Evolutionary conservation across 1,140 invertebrate genomes (phyloP).

Genomic region (Halesus radiatus): DNA sequence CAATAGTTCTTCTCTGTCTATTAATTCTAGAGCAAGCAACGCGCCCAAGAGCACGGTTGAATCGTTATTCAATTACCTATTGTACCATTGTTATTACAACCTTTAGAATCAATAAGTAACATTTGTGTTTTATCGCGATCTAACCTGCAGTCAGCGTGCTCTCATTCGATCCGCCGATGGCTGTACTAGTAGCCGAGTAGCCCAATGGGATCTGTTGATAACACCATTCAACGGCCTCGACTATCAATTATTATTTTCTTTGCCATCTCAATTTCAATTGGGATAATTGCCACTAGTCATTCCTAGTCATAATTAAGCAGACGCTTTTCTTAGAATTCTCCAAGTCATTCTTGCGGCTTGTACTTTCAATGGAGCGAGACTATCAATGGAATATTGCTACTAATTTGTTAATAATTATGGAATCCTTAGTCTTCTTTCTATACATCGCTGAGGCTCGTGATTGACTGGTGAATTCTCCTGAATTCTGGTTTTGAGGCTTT

Average conservation of each 20-base stretch:
- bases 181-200: neutral
- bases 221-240: neutral
- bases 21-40: neutral
- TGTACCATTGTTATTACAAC: constrained; percentile 33
- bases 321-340: constrained; percentile 25
- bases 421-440: too few relatives aligned
- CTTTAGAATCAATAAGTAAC: constrained; percentile 24
- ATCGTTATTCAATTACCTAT: neutral
- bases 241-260: constrained; percentile 28
- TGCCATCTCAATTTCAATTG: constrained; percentile 35
- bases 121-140: constrained; percentile 21
- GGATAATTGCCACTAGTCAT: constrained; percentile 38
- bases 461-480: too few relatives aligned
- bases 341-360: neutral
- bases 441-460: too few relatives aligned
- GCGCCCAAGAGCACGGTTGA: neutral
- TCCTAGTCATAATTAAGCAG: neutral
- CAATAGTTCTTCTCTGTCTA: too few relatives aligned
- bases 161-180: too few relatives aligned
- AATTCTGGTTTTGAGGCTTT: too few relatives aligned
- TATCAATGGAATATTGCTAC: too few relatives aligned
- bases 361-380: neutral
- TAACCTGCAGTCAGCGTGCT: constrained; percentile 1
- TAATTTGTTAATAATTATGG: too few relatives aligned
- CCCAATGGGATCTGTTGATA: constrained; percentile 9